Evolutionary conservation across 1,140 invertebrate genomes (phyloP).

Genomic region (Meloidogyne exigua): DNA sequence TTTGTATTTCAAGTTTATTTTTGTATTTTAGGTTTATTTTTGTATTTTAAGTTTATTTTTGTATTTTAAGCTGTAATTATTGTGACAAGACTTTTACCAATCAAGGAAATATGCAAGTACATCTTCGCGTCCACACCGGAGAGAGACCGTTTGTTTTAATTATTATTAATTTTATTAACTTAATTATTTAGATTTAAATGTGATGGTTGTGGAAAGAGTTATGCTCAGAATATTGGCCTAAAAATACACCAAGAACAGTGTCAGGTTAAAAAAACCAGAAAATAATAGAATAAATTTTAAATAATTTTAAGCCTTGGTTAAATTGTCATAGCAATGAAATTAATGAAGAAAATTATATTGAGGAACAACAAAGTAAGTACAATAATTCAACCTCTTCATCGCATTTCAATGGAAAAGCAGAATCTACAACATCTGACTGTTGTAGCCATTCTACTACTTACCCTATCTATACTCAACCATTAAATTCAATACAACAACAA

Average conservation of each 20-base stretch:
- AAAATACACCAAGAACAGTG: conserved; percentile 63
- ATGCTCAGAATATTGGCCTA: conserved; percentile 61
- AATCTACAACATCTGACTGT: background rate
- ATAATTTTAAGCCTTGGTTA: background rate
- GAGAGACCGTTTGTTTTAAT: conserved; percentile 76
- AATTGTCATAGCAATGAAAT: background rate
- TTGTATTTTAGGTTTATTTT: conserved; percentile 59
- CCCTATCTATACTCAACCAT: background rate
- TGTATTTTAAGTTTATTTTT: conserved; percentile 59
- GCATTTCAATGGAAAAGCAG: background rate
- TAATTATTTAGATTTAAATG: conserved; percentile 47
- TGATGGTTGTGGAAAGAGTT: conserved; percentile 53
- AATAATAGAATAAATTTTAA: background rate
- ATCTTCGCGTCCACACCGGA: conserved; percentile 81
- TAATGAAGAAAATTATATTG: background rate
- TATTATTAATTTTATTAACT: conserved; percentile 54
- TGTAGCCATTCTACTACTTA: background rate
- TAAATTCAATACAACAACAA: too few species aligned
- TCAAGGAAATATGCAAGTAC: conserved; percentile 68
- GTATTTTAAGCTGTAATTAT: conserved; percentile 65
- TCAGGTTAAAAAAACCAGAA: conserved; percentile 21
- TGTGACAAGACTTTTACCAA: conserved; percentile 69
- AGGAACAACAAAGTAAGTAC: background rate
- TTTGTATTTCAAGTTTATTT: conserved; percentile 34
- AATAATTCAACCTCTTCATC: background rate